Base-by-base conservation (phyloP, 2,888 invertebrate species). In the Ametastegia equiseti region DNA sequence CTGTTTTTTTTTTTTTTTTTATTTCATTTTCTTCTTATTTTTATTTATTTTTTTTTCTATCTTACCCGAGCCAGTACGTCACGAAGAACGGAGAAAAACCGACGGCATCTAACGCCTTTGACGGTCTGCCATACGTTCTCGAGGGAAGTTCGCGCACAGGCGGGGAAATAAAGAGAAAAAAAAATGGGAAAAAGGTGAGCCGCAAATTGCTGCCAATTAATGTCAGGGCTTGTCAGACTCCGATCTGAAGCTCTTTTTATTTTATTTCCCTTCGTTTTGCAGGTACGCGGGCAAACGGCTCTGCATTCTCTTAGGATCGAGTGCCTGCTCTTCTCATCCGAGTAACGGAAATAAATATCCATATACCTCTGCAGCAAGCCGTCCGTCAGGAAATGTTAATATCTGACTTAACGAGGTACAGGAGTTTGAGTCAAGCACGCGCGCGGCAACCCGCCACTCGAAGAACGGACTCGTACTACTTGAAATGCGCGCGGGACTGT, bases 391-490 rank as follows among this genome's bases (percentile, higher is more conserved):
- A n/a, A n/a, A n/a, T n/a, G n/a, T n/a, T n/a, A n/a, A n/a, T n/a
- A 42, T 3, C 11, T 42, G 9, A n/a, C 36, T 11, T 1, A 11
- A 9, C 36, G 39, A 9, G 19, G 7, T 11, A 11, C 11, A 67
- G 65, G 36, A 39, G 65, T 9, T 7, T 5, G 1, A 11, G 39
- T 67, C 65, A 9, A 19, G 65, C n/a, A 39, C 36, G 9, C 19
- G 54, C 23, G 11, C 7, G 19, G 9, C 9, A 11, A 23, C 9
- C 9, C 54, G 2, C 9, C 19, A 23, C 54, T 54, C 54, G 54
- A n/a, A n/a, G n/a, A n/a, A n/a, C n/a, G n/a, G n/a, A 19, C 65
- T 67, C 0, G 13, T 67, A 67, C 65, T 67, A 67, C 65, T 67
- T 63, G 19, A 39, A 39, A 7, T 13, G 39, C 19, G 3, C n/a